Base-by-base conservation (phyloP, 2,888 invertebrate genomes). In the Chorisops tibialis region DNA sequence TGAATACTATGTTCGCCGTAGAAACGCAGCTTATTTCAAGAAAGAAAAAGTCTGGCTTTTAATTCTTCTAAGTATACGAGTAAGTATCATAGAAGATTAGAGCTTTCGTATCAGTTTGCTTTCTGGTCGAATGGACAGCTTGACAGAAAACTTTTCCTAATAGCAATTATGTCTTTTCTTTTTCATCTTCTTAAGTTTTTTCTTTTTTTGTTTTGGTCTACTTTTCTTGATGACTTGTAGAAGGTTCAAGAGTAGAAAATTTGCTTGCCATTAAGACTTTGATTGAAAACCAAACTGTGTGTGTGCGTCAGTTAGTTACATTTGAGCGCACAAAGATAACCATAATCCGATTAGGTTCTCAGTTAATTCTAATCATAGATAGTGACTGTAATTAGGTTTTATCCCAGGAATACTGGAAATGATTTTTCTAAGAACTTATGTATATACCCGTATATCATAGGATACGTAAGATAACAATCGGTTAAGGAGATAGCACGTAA, bases 341-440 rank as follows among this genome's bases (percentile, higher is more conserved):
- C 56, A 47, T 60, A 63, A 63, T 63, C 59, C 59, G 59, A 63
- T 63, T 63, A 63, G 54, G 39, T 39, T 59, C 51, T 52, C 54
- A 51, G 63, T 56, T 56, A 56, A 56, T 56, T 56, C 56, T 24
- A 56, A 43, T 45, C 56, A 45, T 56, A 56, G 43, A 56, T 56
- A 56, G 56, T 56, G 56, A 43, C 56, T 43, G 56, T 56, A 56
- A 56, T 56, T 56, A 56, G 56, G 45, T 56, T 56, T 56, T 56
- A 56, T 56, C 45, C 43, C 45, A 43, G n/a, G 43, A 45, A 45
- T 43, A 56, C 45, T 56, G 18, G 45, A 30, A 56, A 56, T 45
- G 56, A 30, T 22, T 56, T 56, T n/a, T n/a, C 56, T 24, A 43
- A 43, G 45, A 56, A 56, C 43, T 11, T 47, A 19, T 16, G 14